Evolutionary conservation across 2,888 invertebrate species (phyloP).

Genomic region (Stramonita haemastoma): DNA sequence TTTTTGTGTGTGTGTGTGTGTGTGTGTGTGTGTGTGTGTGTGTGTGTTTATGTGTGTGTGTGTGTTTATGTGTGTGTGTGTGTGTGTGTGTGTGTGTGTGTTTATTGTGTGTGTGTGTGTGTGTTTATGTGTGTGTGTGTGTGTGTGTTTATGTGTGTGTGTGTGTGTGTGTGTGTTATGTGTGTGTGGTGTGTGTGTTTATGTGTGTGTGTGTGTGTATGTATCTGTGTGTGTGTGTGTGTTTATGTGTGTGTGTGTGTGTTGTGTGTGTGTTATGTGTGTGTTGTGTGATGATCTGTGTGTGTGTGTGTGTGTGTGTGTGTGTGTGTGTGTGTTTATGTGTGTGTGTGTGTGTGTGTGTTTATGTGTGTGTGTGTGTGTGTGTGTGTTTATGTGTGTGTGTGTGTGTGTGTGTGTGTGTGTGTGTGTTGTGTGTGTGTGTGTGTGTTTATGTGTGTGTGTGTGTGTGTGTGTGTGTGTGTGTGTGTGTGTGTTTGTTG

Average conservation of each 20-base stretch:
- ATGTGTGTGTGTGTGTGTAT: not conserved
- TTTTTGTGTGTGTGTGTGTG: no score
- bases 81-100: no score
- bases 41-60: no score
- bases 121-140: no score
- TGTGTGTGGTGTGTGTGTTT: no score
- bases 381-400: not conserved
- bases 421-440: not conserved
- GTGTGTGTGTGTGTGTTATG: no score
- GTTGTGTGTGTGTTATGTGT: no score
- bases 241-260: not conserved
- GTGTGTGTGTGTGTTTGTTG: conserved; percentile 20
- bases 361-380: not conserved
- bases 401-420: not conserved
- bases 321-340: not conserved
- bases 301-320: not conserved
- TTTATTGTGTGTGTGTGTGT: no score
- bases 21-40: no score
- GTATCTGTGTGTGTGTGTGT: not conserved
- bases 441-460: not conserved
- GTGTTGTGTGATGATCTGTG: no score
- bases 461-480: not conserved
- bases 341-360: not conserved
- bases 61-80: no score
- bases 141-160: no score